A percentile compares a stretch with the other conserved stretches of the same genome.
Evolutionary conservation across 2,888 invertebrate species (phyloP).

Genomic region (Coecobrya sp.): DNA sequence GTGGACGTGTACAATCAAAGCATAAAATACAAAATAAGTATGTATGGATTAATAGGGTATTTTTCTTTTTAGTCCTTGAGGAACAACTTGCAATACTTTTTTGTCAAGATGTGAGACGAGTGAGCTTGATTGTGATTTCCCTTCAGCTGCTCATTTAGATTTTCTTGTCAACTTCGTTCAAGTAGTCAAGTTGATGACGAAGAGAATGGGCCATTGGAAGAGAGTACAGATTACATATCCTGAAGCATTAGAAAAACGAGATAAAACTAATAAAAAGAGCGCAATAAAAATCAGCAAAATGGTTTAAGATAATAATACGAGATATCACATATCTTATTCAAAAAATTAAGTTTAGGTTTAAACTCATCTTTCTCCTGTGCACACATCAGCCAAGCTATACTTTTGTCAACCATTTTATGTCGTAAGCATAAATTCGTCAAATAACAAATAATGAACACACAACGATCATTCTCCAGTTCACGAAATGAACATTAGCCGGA

Average conservation of each 20-base stretch:
- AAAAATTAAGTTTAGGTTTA: slow-evolving; percentile 10
- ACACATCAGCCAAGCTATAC: not conserved
- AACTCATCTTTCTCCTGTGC: not conserved
- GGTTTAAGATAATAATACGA: slow-evolving; percentile 34
- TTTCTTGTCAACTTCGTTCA: slow-evolving; percentile 22
- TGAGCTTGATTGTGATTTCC: slow-evolving; percentile 35
- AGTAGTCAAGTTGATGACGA: not conserved
- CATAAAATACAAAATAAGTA: slow-evolving; percentile 47
- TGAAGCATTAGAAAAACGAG: slow-evolving; percentile 9
- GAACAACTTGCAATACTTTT: slow-evolving; percentile 40
- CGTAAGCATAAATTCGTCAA: slow-evolving; percentile 31
- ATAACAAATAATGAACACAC: slow-evolving; percentile 28
- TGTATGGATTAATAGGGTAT: slow-evolving; percentile 54
- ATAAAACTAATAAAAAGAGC: no score
- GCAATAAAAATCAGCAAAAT: slow-evolving; percentile 54
- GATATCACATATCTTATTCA: not conserved
- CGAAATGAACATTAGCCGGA: not conserved
- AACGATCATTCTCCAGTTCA: not conserved
- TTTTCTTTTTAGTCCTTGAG: not conserved
- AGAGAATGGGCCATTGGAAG: not conserved
- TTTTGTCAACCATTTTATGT: not conserved
- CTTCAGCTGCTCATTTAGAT: slow-evolving; percentile 45
- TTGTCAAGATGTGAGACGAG: slow-evolving; percentile 34
- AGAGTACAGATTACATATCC: not conserved
- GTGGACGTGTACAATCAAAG: slow-evolving; percentile 36